Evolutionary conservation across 2,797 vertebrate genomes (phyloP), one percentile per base, ranked within the genome.

Genomic region (Odontamblyopus lacepedii): DNA sequence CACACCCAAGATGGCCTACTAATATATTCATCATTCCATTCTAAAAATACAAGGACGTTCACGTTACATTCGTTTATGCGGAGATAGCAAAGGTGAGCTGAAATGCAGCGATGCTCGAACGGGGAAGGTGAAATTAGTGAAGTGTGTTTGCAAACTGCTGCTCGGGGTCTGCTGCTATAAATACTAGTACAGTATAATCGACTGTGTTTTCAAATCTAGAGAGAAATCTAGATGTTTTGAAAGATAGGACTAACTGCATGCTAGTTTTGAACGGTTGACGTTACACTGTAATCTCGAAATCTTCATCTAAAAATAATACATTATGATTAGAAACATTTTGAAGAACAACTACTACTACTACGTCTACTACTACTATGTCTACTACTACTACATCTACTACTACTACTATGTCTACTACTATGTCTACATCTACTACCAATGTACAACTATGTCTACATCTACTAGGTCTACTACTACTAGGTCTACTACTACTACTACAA

Each of bases 11-110:
- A 61, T 74, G 74, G 68, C 84, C 84, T 72, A 84, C 78, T 85
- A 86, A 86, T 78, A 83, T 81, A 61, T 76, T 48, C 32, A 18
- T 63, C 61, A 5, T 9, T 61, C 15, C 16, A 6, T 11, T 71
- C 74, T 86, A 78, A 84, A 89, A 84, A 86, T 76, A 83, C 44
- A 23, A 53, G 19, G 27, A 87, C 71, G 81, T 82, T 87, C 81
- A 73, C 63, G 70, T 72, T 65, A 63, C 41, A 65, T 83, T 78
- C 82, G 70, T 72, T 85, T 62, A 74, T 81, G 68, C 57, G 30
- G 67, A 76, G 73, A 57, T 35, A n/a, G 71, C 61, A 71, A 63
- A 76, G 69, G 70, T 18, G 67, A 73, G 67, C 74, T 70, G 73
- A 73, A 68, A 81, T 13, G 23, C 12, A 15, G 30, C 67, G 19